These are phyloP conservation scores for Peromyscus nudipes DNA, from an alignment of 2,797 vertebrate genomes.

Conservation along the genomic window DNA sequence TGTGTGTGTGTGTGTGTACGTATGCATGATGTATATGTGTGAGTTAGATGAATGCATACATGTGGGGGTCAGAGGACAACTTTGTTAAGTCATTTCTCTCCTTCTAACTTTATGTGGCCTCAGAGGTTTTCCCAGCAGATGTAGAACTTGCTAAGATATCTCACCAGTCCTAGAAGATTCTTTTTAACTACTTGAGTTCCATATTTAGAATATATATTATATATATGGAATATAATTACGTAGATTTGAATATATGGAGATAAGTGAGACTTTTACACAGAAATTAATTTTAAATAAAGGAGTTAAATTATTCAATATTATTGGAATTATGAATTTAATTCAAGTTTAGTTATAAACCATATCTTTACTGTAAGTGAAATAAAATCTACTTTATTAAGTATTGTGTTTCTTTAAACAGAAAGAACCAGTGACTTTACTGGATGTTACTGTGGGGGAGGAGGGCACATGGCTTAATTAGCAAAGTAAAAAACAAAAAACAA, in stretches of 20 bases:
- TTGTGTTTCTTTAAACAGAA: conserved; percentile 60
- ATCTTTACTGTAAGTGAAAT: conserved; percentile 49
- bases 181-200: conserved; percentile 53
- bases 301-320: conserved; percentile 56
- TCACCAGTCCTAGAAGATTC: not conserved
- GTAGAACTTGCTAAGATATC: not conserved
- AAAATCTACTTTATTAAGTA: not conserved
- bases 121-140: not conserved
- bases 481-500: not conserved
- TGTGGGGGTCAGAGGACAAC: not conserved
- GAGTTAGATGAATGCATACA: not conserved
- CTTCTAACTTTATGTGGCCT: not conserved
- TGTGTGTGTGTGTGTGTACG: not conserved
- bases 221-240: not conserved
- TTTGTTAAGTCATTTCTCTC: not conserved
- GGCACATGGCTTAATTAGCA: conserved; percentile 12
- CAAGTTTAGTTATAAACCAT: conserved; percentile 60
- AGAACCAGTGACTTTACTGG: conserved; percentile 41
- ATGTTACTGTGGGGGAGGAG: not conserved
- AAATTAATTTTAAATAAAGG: conserved; percentile 67
- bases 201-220: conserved; percentile 47
- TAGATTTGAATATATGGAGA: not conserved
- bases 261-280: conserved; percentile 20
- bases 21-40: not conserved
- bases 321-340: conserved; percentile 33